Percentiles rank a stretch among this genome's conserved stretches.
phyloP scores from a whole-genome alignment of 2,797 vertebrate genomes.

The Protosalanx chinensis region DNA sequence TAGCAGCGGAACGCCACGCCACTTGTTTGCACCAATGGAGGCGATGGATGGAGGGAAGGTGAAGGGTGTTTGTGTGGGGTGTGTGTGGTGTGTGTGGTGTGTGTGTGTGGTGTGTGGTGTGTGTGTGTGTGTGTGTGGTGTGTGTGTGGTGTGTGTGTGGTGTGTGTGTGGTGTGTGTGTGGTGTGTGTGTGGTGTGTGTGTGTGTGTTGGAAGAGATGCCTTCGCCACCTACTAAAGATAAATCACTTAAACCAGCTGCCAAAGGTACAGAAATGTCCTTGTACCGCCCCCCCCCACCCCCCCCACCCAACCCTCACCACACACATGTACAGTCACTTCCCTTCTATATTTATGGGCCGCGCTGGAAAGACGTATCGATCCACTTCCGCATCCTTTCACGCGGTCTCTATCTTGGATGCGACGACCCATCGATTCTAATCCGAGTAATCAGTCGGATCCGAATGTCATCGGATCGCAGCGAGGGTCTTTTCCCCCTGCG shows the following conservation, averaged over 20 bases:
- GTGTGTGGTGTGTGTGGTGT: neutral
- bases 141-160: too few relatives aligned
- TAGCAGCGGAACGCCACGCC: slow-evolving; percentile 17
- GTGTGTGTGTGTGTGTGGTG: neutral
- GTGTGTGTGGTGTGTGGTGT: too few relatives aligned
- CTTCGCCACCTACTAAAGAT: slow-evolving; percentile 15
- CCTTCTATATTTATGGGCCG: slow-evolving; percentile 30
- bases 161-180: too few relatives aligned
- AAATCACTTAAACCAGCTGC: slow-evolving; percentile 18
- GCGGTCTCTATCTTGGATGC: slow-evolving; percentile 5
- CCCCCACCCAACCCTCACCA: neutral
- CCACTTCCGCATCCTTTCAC: slow-evolving; percentile 17
- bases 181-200: neutral
- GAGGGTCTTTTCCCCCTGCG: too few relatives aligned
- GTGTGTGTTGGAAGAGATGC: neutral
- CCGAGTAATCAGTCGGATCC: too few relatives aligned
- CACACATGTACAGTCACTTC: neutral
- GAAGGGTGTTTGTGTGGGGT: neutral
- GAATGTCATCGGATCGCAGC: neutral
- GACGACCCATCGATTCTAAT: neutral
- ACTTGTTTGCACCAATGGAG: slow-evolving; percentile 15
- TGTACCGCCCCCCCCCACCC: neutral
- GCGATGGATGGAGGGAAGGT: slow-evolving; percentile 14
- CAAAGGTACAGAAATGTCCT: slow-evolving; percentile 18
- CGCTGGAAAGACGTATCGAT: slow-evolving; percentile 38